Base-by-base conservation (phyloP, 2,888 invertebrate genomes). In the Catonia carolina region DNA sequence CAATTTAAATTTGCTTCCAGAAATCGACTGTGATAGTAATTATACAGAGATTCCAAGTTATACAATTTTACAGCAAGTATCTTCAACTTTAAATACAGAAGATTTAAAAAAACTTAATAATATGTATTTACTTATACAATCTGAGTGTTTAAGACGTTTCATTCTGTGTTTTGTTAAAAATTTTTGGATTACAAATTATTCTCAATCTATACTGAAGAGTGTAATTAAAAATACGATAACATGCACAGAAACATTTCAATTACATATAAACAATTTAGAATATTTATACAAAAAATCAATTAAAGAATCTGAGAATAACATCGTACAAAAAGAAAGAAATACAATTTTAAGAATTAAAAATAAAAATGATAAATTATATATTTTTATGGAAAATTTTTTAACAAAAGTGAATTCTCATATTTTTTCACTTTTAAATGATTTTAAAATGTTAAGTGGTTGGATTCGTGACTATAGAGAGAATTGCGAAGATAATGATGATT, bases 41-140 rank as follows among this genome's bases (percentile, higher is more conserved):
- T 45, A 27, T 45, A 23, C 45, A 23, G 45, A 45, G 8, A 17
- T 45, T 12, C 27, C 45, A 45, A 2, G 7, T 2, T 15, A 45
- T 10, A 27, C 8, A 6, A 27, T 8, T 8, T 27, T 8, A 4
- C 27, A 6, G 27, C 8, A 27, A 4, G 8, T 8, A 27, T 27
- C 27, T 27, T 27, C 8, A 8, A 6, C 4, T 27, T 8, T 8
- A 27, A 27, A 8, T 27, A 12, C 22, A 10, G 45, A 23, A 4
- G 45, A 45, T 14, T 45, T 45, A 22, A 45, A 45, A 20, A 45
- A 45, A 15, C 10, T 27, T 7, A 23, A 23, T 15, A 45, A 45
- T 27, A 45, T 45, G 1, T 27, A 23, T 20, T 27, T 45, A 2
- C 45, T 45, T 23, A 23, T 20, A 14, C 45, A 45, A 22, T 45